These are phyloP conservation scores for Triops longicaudatus DNA, from an alignment of 1,140 invertebrate species.

Conservation along the genomic window DNA sequence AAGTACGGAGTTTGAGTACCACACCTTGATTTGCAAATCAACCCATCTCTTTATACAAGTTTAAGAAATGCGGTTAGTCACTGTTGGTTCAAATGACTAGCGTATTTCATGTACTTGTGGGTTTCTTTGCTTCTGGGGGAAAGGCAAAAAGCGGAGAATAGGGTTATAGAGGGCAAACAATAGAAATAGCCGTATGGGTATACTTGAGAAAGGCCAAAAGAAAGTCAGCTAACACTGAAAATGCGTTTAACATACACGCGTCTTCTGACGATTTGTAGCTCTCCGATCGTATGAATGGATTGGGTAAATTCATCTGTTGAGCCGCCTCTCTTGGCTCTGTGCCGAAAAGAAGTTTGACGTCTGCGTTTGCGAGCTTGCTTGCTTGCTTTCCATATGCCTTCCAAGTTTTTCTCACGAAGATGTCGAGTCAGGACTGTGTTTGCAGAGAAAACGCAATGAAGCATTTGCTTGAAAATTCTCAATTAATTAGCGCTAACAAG, in stretches of 20 bases:
- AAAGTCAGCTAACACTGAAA: background rate
- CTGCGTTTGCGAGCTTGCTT: background rate
- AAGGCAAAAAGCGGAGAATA: background rate
- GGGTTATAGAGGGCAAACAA: background rate
- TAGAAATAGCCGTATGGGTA: background rate
- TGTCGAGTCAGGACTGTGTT: background rate
- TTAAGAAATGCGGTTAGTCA: background rate
- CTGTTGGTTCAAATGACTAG: background rate
- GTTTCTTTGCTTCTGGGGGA: background rate
- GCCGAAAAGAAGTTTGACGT: background rate
- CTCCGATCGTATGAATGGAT: background rate
- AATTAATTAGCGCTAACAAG: too few relatives aligned
- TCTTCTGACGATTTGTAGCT: background rate
- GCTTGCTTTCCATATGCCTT: background rate
- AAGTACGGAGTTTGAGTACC: background rate
- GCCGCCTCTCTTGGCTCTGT: background rate
- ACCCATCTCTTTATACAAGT: background rate
- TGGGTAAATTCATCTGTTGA: constrained; percentile 2
- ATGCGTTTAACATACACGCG: background rate
- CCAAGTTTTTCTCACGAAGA: background rate
- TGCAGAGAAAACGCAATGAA: too few relatives aligned
- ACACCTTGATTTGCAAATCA: constrained; percentile 8
- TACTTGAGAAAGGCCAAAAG: background rate
- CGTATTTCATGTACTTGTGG: background rate
- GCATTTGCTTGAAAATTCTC: too few relatives aligned